Base-by-base conservation (phyloP, 37 sponge, comb jelly and placozoan species). In the Chondrosia reniformis region DNA sequence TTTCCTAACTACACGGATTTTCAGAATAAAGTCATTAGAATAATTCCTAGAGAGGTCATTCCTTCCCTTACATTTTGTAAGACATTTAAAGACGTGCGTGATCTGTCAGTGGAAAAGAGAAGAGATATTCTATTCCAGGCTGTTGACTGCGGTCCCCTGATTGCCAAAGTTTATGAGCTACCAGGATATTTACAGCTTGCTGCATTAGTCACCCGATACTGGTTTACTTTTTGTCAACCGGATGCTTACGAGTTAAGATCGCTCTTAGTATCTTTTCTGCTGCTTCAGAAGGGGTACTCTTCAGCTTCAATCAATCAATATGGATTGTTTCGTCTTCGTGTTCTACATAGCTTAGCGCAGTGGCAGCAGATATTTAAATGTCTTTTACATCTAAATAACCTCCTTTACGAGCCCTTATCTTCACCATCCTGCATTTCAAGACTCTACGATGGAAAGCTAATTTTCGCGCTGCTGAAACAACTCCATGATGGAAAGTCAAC, bases 291-390 rank as follows among this genome's bases (percentile, higher is more conserved):
- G n/a, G 61, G 61, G 30, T 30, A 19, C n/a, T 30, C 61, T 6
- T 59, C 61, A 19, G 61, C n/a, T n/a, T n/a, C n/a, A n/a, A n/a
- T n/a, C n/a, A n/a, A n/a, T n/a, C n/a, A n/a, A n/a, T n/a, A n/a
- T n/a, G n/a, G n/a, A n/a, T n/a, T n/a, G n/a, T n/a, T n/a, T n/a
- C n/a, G n/a, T n/a, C 72, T 24, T 3, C 42, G 43, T 7, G 46
- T 66, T 12, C 27, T 85, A 31, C 86, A 89, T 59, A 36, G 41
- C 19, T 85, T 79, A 37, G 58, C 80, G 27, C 83, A 90, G 67
- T 90, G 91, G 91, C 91, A 90, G 79, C 52, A 63, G 58, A 58
- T 63, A 27, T 90, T 85, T 38, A 30, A 66, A 22, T 76, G 74
- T 24, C 38, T 80, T 10, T 22, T 40, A 10, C 33, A 36, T 33